Evolutionary conservation across 2,888 invertebrate genomes (phyloP), one percentile per base, ranked within the genome.

Genomic region (Spodoptera picta): DNA sequence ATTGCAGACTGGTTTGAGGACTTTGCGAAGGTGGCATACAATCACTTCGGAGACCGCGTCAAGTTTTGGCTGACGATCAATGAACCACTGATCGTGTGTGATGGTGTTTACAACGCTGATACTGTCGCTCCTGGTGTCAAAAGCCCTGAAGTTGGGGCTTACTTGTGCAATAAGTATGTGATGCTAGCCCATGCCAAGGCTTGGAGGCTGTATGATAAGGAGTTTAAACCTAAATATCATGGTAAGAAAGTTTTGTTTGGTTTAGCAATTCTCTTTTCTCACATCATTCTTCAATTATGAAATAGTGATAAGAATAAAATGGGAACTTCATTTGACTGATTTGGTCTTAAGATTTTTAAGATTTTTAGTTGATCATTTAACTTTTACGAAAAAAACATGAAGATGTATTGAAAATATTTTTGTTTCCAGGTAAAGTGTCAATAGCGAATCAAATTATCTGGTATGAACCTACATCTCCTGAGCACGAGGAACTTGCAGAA

Each of bases 61-160:
- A 95, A 93, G 81, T 86, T 92, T 45, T 97, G 97, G 97, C 94
- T 96, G 0, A 97, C 97, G 0, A 91, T 97, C 47, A 97, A 97
- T 83, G 97, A 97, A 78, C 96, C 97, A 0, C 92, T 95, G 46
- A 95, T 96, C 1, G 95, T 46, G 4, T 66, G 66, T 31, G 66
- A 68, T 23, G n/a, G 3, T 2, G 43, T 49, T 0, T 68, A 68
- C 31, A 27, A 27, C 36, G 24, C 69, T 0, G 0, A 9, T 0
- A 2, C 66, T 0, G 9, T 36, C 36, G 73, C 79, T 1, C 82
- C 81, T 3, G 71, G 60, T 0, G 27, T 77, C 1, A 1, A 65
- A 4, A 69, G 73, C 41, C 47, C 56, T 2, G 62, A 77, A 7
- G 24, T 72, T 2, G 73, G 60, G 0, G 7, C 19, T 0, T 73